Conservation (phyloP, 2,113 vertebrate genomes). For the Corydoras maculifer region DNA sequence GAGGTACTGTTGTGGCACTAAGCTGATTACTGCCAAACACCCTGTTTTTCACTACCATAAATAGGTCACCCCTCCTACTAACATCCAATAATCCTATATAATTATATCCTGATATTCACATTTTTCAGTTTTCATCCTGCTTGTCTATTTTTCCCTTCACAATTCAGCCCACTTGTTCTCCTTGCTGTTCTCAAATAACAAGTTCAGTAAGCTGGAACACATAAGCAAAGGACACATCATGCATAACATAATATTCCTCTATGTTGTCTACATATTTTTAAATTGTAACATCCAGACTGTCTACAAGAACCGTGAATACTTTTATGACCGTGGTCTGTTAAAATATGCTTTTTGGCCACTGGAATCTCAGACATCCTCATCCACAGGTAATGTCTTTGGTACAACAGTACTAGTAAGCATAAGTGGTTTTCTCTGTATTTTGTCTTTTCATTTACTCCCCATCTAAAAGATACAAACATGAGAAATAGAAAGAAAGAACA, state of each 20-base stretch:
- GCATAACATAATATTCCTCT: too few relatives aligned
- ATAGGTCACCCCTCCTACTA: conserved; percentile 45
- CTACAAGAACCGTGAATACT: conserved; percentile 23
- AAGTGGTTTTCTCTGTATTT: conserved; percentile 46
- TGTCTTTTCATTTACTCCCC: conserved; percentile 31
- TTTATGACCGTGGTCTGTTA: too few relatives aligned
- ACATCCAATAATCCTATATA: too few relatives aligned
- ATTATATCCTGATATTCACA: too few relatives aligned
- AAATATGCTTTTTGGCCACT: too few relatives aligned
- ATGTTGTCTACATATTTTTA: too few relatives aligned
- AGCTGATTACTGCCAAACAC: conserved; percentile 48
- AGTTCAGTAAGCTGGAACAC: neutral
- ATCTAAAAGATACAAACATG: conserved; percentile 27
- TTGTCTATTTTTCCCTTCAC: neutral
- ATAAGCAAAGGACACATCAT: neutral
- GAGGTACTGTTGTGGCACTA: conserved; percentile 35
- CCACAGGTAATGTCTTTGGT: conserved; percentile 38
- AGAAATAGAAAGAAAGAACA: conserved; percentile 39
- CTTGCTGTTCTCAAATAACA: neutral
- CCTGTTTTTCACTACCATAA: conserved; percentile 49
- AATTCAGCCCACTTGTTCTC: conserved; percentile 1
- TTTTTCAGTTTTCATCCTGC: neutral
- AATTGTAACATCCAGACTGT: too few relatives aligned
- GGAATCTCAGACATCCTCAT: conserved; percentile 6
- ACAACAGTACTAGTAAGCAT: conserved; percentile 28